These are phyloP conservation scores for Idaea straminata DNA, from an alignment of 2,888 invertebrate species.

Conservation along the genomic window DNA sequence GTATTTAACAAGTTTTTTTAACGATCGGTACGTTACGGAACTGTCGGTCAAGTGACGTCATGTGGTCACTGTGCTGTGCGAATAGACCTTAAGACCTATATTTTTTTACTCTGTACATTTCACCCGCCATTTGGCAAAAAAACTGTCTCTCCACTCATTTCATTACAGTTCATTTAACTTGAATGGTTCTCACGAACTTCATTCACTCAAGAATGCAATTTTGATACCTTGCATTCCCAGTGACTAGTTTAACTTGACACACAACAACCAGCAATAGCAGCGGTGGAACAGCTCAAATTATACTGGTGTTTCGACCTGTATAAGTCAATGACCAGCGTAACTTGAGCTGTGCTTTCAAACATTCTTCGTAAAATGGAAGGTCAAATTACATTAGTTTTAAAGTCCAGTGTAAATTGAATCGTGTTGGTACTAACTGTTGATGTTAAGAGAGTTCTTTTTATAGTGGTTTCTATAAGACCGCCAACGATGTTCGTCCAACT, in stretches of 20 bases:
- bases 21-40: no score
- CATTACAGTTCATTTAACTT: constrained; percentile 39
- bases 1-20: no score
- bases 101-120: neutral
- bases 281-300: neutral
- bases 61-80: no score
- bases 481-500: neutral
- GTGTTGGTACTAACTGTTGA: neutral
- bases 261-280: neutral
- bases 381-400: neutral
- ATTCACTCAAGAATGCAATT: constrained; percentile 43
- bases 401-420: neutral
- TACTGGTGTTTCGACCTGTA: neutral
- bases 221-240: constrained; percentile 27
- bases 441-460: neutral
- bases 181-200: constrained; percentile 38
- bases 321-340: neutral
- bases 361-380: neutral
- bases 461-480: neutral
- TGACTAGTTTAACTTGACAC: constrained; percentile 24
- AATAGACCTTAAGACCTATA: no score
- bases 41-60: no score
- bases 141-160: constrained; percentile 17
- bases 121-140: neutral
- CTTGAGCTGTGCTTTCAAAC: neutral